Evolutionary conservation across 2,797 vertebrate genomes (phyloP).

Genomic region (Anableps anableps): DNA sequence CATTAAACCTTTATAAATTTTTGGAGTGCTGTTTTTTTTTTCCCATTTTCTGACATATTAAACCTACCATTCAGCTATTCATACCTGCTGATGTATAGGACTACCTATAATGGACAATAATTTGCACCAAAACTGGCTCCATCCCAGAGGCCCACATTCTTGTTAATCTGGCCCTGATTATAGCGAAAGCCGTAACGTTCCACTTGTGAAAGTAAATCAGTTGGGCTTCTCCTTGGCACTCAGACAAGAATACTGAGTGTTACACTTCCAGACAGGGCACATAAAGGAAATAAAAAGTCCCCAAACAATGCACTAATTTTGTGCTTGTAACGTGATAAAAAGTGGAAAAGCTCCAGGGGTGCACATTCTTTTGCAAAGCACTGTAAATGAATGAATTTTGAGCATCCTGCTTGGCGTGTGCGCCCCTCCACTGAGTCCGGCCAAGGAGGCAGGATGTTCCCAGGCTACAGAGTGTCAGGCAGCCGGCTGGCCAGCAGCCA

Average conservation of each 20-base stretch:
- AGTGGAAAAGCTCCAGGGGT: not conserved
- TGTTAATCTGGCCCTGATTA: too few species aligned
- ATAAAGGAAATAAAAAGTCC: too few species aligned
- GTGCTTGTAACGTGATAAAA: not conserved
- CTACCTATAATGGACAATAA: too few species aligned
- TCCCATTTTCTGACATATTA: too few species aligned
- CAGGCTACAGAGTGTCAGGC: slow-evolving; percentile 85
- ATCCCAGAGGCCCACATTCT: too few species aligned
- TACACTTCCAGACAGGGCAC: too few species aligned
- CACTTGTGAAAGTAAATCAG: not conserved
- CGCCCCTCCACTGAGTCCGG: slow-evolving; percentile 26
- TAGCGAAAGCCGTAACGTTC: not conserved
- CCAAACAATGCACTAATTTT: not conserved
- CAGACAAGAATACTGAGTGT: not conserved
- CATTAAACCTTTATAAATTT: too few species aligned
- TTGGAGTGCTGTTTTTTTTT: too few species aligned
- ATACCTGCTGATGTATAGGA: too few species aligned
- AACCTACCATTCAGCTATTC: too few species aligned
- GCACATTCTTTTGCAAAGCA: not conserved
- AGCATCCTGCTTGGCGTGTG: slow-evolving; percentile 19
- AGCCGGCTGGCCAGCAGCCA: slow-evolving; percentile 82
- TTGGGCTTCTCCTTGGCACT: not conserved
- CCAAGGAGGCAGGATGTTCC: slow-evolving; percentile 84
- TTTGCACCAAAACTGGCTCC: too few species aligned
- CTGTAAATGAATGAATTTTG: slow-evolving; percentile 16